Conservation (phyloP, 2,113 vertebrate species). For the Anarhynchus alexandrinus region DNA sequence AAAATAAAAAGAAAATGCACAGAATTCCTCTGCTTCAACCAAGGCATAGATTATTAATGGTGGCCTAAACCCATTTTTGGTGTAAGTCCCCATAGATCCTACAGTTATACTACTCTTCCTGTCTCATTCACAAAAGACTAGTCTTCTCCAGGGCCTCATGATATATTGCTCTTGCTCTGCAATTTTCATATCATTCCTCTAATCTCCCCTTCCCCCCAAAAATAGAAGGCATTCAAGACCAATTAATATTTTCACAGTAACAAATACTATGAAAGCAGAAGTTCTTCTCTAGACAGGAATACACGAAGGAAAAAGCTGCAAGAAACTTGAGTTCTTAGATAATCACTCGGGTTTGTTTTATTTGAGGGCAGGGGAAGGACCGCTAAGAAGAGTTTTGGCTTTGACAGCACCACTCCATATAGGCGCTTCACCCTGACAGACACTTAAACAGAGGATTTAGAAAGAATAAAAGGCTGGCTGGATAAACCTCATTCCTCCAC, state of each 20-base stretch:
- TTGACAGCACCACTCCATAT: conserved; percentile 62
- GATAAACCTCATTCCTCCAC: conserved; percentile 58
- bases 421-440: conserved; percentile 50
- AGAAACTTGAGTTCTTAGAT: background rate
- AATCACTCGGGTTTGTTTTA: conserved; percentile 12
- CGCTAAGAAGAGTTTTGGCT: conserved; percentile 53
- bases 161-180: background rate
- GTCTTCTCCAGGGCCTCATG: background rate
- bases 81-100: background rate
- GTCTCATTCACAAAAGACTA: background rate
- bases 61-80: background rate
- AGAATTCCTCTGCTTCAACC: background rate
- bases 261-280: background rate
- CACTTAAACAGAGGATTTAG: conserved; percentile 53
- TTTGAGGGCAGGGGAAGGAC: background rate
- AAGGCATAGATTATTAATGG: background rate
- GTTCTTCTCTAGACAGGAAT: background rate
- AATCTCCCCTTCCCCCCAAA: background rate
- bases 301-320: background rate
- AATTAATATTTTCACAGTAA: background rate
- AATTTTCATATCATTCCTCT: background rate
- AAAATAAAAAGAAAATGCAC: background rate
- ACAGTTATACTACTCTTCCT: background rate
- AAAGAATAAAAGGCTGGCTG: conserved; percentile 65
- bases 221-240: background rate